These are phyloP conservation scores for Hypotaenidia philippensis DNA, from an alignment of 2,797 vertebrate genomes.

Conservation along the genomic window DNA sequence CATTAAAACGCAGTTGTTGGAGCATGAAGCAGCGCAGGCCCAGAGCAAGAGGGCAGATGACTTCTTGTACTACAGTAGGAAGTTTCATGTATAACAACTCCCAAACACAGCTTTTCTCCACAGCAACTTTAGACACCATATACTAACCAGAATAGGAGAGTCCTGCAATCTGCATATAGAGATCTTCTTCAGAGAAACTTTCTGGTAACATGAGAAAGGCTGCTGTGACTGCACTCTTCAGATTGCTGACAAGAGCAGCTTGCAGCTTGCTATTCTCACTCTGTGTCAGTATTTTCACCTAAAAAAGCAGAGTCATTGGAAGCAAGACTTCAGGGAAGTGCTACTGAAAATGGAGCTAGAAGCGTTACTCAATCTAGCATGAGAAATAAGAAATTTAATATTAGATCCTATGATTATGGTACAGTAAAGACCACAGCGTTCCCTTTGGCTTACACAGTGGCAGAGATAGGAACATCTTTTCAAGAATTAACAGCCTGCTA, in stretches of 20 bases:
- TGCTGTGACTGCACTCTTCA: slow-evolving; percentile 91
- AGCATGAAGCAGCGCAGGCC: not conserved
- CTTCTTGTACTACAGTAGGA: not conserved
- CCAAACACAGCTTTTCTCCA: not conserved
- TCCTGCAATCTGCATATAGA: slow-evolving; percentile 91
- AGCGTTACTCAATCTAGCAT: not conserved
- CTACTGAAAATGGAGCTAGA: not conserved
- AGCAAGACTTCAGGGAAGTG: not conserved
- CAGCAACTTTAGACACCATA: not conserved
- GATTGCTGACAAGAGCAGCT: slow-evolving; percentile 87
- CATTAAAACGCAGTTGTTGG: not conserved
- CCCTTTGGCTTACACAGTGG: not conserved
- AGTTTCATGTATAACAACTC: too few species aligned
- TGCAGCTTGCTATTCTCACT: slow-evolving; percentile 86
- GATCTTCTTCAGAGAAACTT: slow-evolving; percentile 94
- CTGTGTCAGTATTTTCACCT: slow-evolving; percentile 93
- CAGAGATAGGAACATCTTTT: not conserved
- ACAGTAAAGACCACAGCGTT: not conserved
- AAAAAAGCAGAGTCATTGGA: slow-evolving; percentile 21
- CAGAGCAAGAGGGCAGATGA: not conserved
- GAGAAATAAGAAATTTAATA: not conserved
- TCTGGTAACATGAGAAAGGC: slow-evolving; percentile 96
- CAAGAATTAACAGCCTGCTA: not conserved
- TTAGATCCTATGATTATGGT: not conserved
- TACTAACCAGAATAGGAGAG: slow-evolving; percentile 92